Conservation (phyloP, 1,140 invertebrate genomes). For the Idris sp. region DNA sequence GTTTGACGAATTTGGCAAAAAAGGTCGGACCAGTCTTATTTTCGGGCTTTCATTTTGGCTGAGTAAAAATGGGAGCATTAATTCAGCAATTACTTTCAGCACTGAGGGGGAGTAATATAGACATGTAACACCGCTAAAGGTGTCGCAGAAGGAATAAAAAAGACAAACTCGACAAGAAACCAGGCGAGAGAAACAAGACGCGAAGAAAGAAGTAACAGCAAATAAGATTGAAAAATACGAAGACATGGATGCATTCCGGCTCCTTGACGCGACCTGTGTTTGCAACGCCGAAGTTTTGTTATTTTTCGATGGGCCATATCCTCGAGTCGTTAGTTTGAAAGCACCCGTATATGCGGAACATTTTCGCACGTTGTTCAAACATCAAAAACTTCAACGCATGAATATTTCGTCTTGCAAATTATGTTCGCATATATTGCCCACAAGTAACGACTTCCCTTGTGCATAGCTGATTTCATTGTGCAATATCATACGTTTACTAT, state of each 20-base stretch:
- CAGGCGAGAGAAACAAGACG: slow-evolving; percentile 32
- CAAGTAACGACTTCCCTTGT: neutral
- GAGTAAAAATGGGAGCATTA: slow-evolving; percentile 48
- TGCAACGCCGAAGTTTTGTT: slow-evolving; percentile 26
- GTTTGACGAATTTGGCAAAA: slow-evolving; percentile 36
- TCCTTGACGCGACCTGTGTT: slow-evolving; percentile 28
- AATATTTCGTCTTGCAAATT: slow-evolving; percentile 8
- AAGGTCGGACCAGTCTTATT: slow-evolving; percentile 4
- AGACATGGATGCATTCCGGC: slow-evolving; percentile 32
- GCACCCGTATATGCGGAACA: slow-evolving; percentile 12
- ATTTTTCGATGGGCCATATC: slow-evolving; percentile 21
- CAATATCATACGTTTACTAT: no score
- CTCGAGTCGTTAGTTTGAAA: slow-evolving; percentile 23
- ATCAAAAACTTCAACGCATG: slow-evolving; percentile 10
- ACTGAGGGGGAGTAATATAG: slow-evolving; percentile 20
- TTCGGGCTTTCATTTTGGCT: slow-evolving; percentile 15
- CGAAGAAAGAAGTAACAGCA: slow-evolving; percentile 23
- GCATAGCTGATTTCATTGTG: neutral
- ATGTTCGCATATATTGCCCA: neutral
- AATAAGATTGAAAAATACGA: slow-evolving; percentile 42
- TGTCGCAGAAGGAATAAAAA: slow-evolving; percentile 42
- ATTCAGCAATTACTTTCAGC: slow-evolving; percentile 48
- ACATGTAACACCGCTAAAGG: slow-evolving; percentile 41
- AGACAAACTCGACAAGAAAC: slow-evolving; percentile 19
- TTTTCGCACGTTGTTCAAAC: slow-evolving; percentile 12